Conservation (phyloP, 2,113 vertebrate species). For the Protobothrops flavoviridis region DNA sequence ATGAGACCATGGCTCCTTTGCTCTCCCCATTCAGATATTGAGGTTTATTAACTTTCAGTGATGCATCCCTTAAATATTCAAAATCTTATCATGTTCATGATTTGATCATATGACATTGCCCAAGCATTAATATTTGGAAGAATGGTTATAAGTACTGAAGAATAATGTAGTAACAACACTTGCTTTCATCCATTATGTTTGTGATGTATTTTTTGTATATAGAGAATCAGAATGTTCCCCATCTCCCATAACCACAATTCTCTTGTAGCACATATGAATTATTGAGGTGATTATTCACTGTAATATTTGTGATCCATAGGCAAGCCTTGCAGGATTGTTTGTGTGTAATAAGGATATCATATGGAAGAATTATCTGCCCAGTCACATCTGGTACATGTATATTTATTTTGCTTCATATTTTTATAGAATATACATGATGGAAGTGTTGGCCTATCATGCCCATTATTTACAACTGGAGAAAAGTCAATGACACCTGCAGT, state of each 20-base stretch:
- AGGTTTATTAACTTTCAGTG: not conserved
- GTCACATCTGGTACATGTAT: not conserved
- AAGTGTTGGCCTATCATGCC: no score
- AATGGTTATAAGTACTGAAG: not conserved
- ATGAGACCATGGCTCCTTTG: not conserved
- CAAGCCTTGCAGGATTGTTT: not conserved
- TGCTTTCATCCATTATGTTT: not conserved
- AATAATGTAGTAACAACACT: not conserved
- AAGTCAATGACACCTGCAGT: not conserved
- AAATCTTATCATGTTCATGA: not conserved
- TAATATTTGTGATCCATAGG: not conserved
- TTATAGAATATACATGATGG: not conserved
- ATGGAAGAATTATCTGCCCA: not conserved
- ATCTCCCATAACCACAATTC: not conserved
- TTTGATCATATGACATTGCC: not conserved
- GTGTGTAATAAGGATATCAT: not conserved
- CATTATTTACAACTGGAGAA: not conserved
- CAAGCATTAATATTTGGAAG: not conserved
- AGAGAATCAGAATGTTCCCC: not conserved
- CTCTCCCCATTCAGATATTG: not conserved
- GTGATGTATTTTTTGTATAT: not conserved
- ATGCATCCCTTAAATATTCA: not conserved
- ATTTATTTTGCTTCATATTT: not conserved
- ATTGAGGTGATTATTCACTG: not conserved
- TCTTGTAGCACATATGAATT: not conserved